A percentile compares a stretch with the other conserved stretches of the same genome.
Conservation (phyloP, 2,797 vertebrate genomes). For the Ara ararauna region DNA sequence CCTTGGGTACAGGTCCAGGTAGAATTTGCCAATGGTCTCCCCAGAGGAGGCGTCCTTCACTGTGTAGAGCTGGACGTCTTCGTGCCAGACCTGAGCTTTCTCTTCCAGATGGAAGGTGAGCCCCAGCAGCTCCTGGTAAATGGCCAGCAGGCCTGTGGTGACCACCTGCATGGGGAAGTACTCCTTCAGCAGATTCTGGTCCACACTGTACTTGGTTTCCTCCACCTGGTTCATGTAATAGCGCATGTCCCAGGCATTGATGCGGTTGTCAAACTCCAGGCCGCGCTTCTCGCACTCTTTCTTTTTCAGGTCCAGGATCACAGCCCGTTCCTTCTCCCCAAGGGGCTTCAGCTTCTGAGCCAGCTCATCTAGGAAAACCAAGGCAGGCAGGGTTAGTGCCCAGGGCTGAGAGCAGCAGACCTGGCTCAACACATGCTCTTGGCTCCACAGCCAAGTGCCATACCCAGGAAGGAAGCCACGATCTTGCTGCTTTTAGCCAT, state of each 20-base stretch:
- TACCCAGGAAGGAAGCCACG: constrained; percentile 91
- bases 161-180: constrained; percentile 97
- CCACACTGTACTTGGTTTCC: constrained; percentile 92
- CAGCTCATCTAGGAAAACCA: constrained; percentile 84
- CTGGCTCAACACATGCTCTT: accelerated
- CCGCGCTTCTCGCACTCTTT: constrained; percentile 86
- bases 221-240: constrained; percentile 99
- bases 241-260: constrained; percentile 95
- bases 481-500: constrained; percentile 90
- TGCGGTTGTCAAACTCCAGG: constrained; percentile 81
- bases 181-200: constrained; percentile 95
- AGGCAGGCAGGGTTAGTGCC: not conserved
- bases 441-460: not conserved
- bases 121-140: constrained; percentile 96
- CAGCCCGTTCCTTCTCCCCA: constrained; percentile 87
- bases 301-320: constrained; percentile 89
- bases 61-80: constrained; percentile 89
- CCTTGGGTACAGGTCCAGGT: constrained; percentile 95
- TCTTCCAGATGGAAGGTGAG: constrained; percentile 87
- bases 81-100: constrained; percentile 88
- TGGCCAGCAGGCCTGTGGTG: constrained; percentile 89
- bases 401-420: not conserved
- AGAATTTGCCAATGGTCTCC: constrained; percentile 89
- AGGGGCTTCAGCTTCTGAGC: constrained; percentile 88
- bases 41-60: constrained; percentile 84